phyloP scores from a whole-genome alignment of 1,140 invertebrate species.

The Glossosoma conforme region DNA sequence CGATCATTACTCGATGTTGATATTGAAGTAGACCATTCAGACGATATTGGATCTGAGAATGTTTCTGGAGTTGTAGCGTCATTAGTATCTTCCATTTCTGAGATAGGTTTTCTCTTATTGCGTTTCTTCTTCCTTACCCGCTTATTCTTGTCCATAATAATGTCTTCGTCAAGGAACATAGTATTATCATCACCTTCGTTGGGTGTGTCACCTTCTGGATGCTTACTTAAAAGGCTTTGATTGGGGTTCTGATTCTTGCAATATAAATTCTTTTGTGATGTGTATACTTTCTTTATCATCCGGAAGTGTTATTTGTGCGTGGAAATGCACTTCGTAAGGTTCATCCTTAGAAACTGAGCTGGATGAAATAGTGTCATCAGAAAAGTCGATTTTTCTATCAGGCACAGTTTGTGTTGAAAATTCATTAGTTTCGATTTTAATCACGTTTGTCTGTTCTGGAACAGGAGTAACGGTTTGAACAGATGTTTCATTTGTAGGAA shows the following conservation, averaged over 20 bases:
- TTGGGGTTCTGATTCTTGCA: conserved; percentile 20
- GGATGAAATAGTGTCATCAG: conserved; percentile 33
- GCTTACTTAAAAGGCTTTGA: conserved; percentile 4
- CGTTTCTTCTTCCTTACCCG: conserved; percentile 43
- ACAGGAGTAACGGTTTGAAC: conserved; percentile 28
- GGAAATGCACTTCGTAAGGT: conserved; percentile 58
- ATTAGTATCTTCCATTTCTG: conserved; percentile 31
- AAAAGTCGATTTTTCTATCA: conserved; percentile 32
- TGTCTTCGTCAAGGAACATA: conserved; percentile 27
- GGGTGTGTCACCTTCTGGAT: conserved; percentile 9
- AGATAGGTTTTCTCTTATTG: conserved; percentile 35
- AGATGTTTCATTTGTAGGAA: conserved; percentile 31
- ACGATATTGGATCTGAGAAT: conserved; percentile 48
- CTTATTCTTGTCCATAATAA: conserved; percentile 37
- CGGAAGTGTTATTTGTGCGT: conserved; percentile 56
- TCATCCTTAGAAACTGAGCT: conserved; percentile 52
- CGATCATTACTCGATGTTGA: conserved; percentile 44
- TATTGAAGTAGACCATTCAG: conserved; percentile 42
- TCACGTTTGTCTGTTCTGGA: conserved; percentile 22
- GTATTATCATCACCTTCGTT: conserved; percentile 21
- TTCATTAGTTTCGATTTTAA: conserved; percentile 38
- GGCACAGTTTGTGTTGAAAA: conserved; percentile 45
- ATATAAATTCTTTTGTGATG: conserved; percentile 25
- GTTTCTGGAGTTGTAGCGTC: conserved; percentile 42
- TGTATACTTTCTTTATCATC: conserved; percentile 37